Percentiles rank a stretch among this genome's conserved stretches.
These are phyloP conservation scores for Actinemys pallida DNA, from an alignment of 2,113 vertebrate species.

Conservation along the genomic window DNA sequence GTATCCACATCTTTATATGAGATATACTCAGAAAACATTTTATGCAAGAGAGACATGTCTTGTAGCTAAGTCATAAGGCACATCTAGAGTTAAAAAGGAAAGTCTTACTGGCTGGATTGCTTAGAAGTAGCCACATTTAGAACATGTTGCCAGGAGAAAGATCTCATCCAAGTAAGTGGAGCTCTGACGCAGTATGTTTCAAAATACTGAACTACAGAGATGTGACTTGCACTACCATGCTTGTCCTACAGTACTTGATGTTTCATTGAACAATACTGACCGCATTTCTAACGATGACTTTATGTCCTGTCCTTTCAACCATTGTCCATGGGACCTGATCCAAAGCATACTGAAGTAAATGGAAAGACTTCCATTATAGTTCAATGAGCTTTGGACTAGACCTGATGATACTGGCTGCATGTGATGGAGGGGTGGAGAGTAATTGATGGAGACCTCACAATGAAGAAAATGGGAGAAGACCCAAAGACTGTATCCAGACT, in stretches of 20 bases:
- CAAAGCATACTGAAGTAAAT: background rate
- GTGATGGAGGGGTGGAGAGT: background rate
- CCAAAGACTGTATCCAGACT: background rate
- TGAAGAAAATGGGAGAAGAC: background rate
- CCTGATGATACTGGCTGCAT: background rate
- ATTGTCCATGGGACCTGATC: background rate
- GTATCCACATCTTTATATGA: background rate
- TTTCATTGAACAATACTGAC: background rate
- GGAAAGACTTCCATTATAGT: background rate
- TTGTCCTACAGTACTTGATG: rapidly evolving
- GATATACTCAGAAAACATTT: background rate
- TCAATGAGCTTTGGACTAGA: background rate
- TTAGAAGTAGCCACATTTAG: background rate
- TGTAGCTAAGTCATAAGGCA: background rate
- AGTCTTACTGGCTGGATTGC: background rate
- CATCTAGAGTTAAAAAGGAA: background rate
- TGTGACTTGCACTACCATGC: background rate
- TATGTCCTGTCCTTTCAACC: background rate
- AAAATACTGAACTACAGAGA: background rate
- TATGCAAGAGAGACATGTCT: background rate
- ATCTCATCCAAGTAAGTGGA: background rate
- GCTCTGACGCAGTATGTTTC: background rate
- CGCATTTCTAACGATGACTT: background rate
- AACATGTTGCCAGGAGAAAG: background rate
- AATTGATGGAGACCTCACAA: background rate